phyloP scores from a whole-genome alignment of 2,113 vertebrate genomes.

The Ammodramus savannarum region DNA sequence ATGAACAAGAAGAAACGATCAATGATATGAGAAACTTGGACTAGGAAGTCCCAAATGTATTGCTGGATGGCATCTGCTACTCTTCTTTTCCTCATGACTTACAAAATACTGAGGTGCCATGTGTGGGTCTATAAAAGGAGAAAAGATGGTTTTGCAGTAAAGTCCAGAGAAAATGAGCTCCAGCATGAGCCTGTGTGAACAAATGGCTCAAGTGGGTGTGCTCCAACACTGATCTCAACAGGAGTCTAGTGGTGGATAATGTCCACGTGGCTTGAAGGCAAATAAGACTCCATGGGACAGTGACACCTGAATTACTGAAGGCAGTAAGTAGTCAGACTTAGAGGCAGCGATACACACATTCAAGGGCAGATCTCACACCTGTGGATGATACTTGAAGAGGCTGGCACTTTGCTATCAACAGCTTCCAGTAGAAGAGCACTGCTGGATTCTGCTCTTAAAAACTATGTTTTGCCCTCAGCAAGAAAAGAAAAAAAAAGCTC shows the following conservation, averaged over 20 bases:
- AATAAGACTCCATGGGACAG: background rate
- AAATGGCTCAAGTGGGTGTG: background rate
- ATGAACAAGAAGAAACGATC: background rate
- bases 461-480: background rate
- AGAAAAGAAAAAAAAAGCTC: background rate
- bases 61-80: background rate
- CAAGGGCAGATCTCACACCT: background rate
- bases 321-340: background rate
- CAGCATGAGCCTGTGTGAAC: accelerated
- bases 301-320: background rate
- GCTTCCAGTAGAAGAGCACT: background rate
- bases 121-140: background rate
- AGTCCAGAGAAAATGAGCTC: background rate
- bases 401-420: background rate
- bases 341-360: background rate
- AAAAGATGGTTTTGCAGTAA: background rate
- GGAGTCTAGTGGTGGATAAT: background rate
- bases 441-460: background rate
- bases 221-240: background rate
- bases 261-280: background rate
- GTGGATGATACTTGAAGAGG: background rate
- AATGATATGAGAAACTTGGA: background rate
- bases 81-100: background rate
- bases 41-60: background rate
- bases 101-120: background rate